These are phyloP conservation scores for Panonychus citri DNA, from an alignment of 1,140 invertebrate genomes.

Conservation along the genomic window DNA sequence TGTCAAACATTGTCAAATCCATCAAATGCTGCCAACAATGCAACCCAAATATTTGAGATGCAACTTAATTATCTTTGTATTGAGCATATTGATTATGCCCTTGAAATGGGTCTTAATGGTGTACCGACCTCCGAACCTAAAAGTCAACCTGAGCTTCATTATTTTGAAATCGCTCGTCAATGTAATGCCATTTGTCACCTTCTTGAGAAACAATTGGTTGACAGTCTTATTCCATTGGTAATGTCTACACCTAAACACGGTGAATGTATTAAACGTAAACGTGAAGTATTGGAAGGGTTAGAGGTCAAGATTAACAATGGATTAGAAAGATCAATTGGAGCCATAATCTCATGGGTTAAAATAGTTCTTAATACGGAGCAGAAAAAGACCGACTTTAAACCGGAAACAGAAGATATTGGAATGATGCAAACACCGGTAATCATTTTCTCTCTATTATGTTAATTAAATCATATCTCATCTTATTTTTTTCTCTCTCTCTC, in stretches of 20 bases:
- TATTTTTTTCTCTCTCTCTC: constrained; percentile 12
- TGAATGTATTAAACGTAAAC: constrained; percentile 66
- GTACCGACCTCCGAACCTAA: constrained; percentile 71
- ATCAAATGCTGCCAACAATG: constrained; percentile 51
- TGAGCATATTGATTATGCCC: constrained; percentile 85
- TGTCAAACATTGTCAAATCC: constrained; percentile 63
- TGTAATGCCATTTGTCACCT: constrained; percentile 88
- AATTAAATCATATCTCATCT: constrained; percentile 3
- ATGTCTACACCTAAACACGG: constrained; percentile 66
- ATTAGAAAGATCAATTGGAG: constrained; percentile 57
- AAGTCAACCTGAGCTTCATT: constrained; percentile 58
- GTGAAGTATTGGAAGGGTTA: constrained; percentile 57
- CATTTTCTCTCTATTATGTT: constrained; percentile 6
- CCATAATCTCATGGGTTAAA: constrained; percentile 73
- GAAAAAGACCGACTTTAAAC: constrained; percentile 85
- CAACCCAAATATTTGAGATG: constrained; percentile 60
- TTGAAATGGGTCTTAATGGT: constrained; percentile 66
- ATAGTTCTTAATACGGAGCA: constrained; percentile 74
- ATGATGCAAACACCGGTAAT: constrained; percentile 15
- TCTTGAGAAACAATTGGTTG: constrained; percentile 78
- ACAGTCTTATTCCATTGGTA: constrained; percentile 65
- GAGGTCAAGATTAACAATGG: constrained; percentile 70
- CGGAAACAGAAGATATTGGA: constrained; percentile 39
- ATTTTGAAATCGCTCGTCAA: constrained; percentile 79
- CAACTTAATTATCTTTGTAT: constrained; percentile 60